Base-by-base conservation (phyloP, 37 sponge, comb jelly and placozoan species). In the Lycopodina hypogea region DNA sequence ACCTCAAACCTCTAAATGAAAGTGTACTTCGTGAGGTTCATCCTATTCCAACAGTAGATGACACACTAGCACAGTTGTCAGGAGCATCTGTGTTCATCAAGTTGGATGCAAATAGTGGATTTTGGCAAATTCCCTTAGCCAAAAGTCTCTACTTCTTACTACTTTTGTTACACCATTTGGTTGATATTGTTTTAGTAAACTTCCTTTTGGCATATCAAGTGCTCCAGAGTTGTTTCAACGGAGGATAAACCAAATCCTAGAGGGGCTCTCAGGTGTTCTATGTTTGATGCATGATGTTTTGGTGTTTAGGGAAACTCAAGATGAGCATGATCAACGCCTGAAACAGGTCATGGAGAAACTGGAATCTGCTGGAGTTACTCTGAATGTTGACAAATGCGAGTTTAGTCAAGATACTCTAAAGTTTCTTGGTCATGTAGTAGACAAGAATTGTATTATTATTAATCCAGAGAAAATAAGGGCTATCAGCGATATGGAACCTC, bases 81-180 rank as follows among this genome's bases (percentile, higher is more conserved):
- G 86, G 86, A 69, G 85, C 85, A 38, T 66, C 1, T 23, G 53
- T 77, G 23, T 86, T 86, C 45, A 62, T 36, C 64, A 86, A 86
- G 40, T 68, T 86, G 1, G 86, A 87, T 70, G 82, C 87, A n/a
- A 87, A 87, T 50, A 42, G 64, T 36, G 79, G 73, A 62, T 85
- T 85, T 23, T 85, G 85, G 85, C 78, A 85, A 37, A 78, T 84
- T 57, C 79, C 85, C 37, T 51, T 84, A 22, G 53, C 78, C 18
- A 78, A 67, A 59, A 7, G 6, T 28, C 28, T 7, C 60, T 3
- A 42, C 50, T 33, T 56, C 67, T 26, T 75, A 69, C 45, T 1
- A 71, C 71, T 21, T 83, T 83, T 68, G 66, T 68, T 11, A 83
- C 68, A 1, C 72, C 65, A 41, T 62, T 72, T 48, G 85, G 85